A percentile compares a stretch with the other conserved stretches of the same genome.
phyloP scores from a whole-genome alignment of 2,113 vertebrate species.

The Furnarius figulus region DNA sequence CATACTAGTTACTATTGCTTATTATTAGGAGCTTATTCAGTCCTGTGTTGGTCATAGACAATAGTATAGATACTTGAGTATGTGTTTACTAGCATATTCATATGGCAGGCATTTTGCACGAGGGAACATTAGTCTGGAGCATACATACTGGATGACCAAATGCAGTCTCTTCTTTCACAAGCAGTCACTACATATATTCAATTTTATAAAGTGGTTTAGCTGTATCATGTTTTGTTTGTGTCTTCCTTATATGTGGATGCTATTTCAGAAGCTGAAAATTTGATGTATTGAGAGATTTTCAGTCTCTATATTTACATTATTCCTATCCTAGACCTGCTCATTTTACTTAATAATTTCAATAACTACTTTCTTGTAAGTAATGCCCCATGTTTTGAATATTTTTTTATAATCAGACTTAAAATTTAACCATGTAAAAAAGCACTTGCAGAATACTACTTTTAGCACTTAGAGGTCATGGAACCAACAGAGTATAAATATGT shows the following conservation, averaged over 20 bases:
- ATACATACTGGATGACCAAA: neutral
- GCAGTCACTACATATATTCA: neutral
- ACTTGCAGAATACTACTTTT: neutral
- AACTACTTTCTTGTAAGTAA: neutral
- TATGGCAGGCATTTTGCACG: neutral
- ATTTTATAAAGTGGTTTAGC: neutral
- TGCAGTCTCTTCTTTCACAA: neutral
- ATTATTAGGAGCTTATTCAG: neutral
- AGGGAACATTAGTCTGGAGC: neutral
- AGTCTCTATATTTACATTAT: neutral
- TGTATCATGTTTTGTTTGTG: neutral
- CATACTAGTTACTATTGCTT: neutral
- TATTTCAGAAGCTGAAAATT: neutral
- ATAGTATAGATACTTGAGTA: neutral
- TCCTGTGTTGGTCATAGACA: neutral
- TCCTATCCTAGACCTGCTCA: neutral
- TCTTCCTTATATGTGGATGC: neutral
- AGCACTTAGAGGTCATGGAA: neutral
- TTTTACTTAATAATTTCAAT: neutral
- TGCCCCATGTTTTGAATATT: neutral
- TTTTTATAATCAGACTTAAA: neutral
- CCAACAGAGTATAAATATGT: neutral
- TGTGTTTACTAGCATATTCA: neutral
- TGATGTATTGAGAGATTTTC: neutral
- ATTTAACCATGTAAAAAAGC: neutral